Percentiles rank a stretch among this genome's conserved stretches.
Conservation (phyloP, 2,113 vertebrate species). For the Gyps fulvus region DNA sequence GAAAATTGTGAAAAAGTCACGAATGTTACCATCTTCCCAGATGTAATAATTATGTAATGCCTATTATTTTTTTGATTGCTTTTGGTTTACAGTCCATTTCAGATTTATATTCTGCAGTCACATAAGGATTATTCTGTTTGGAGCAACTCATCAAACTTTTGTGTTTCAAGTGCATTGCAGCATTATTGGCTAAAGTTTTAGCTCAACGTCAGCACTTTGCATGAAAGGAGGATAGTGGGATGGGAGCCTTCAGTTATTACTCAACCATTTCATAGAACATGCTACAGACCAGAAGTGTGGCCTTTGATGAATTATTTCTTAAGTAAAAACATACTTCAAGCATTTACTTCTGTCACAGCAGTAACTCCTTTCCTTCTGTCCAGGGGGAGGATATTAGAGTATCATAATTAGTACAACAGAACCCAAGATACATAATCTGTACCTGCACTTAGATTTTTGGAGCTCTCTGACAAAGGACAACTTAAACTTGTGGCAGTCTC, state of each 20-base stretch:
- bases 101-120: background rate
- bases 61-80: background rate
- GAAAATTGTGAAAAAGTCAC: background rate
- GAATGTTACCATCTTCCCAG: background rate
- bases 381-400: background rate
- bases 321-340: background rate
- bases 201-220: background rate
- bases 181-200: background rate
- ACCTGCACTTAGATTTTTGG: background rate
- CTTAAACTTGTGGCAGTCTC: background rate
- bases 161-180: background rate
- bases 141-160: background rate
- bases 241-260: background rate
- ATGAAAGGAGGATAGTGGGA: background rate
- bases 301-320: background rate
- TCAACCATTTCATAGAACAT: background rate
- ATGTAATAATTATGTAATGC: background rate
- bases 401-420: background rate
- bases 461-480: background rate
- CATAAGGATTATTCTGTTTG: background rate
- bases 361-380: background rate
- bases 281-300: background rate
- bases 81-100: background rate
- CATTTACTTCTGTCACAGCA: background rate
- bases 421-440: background rate